Conservation (phyloP, 2,113 vertebrate species). For the Halichoeres trimaculatus region DNA sequence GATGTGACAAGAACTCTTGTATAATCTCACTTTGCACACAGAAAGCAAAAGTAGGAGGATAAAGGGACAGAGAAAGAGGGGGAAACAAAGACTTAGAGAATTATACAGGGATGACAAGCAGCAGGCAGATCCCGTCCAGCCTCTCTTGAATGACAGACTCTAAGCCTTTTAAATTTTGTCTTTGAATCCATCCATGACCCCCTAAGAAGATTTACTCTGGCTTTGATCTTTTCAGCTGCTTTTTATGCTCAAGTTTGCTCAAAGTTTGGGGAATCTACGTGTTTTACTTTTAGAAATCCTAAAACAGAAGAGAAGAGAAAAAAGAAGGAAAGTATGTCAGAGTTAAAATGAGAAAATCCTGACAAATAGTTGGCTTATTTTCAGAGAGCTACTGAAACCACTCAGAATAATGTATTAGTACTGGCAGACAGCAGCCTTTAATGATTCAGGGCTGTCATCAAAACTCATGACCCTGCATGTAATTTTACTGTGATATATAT, state of each 20-base stretch:
- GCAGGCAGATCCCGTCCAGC: constrained; percentile 14
- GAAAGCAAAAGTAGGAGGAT: neutral
- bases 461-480: too few relatives aligned
- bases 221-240: constrained; percentile 36
- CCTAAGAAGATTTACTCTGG: constrained; percentile 61
- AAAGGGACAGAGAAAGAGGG: neutral
- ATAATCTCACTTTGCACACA: constrained; percentile 3
- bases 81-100: constrained; percentile 26
- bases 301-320: neutral
- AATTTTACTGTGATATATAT: too few relatives aligned
- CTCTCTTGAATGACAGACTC: constrained; percentile 22
- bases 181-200: constrained; percentile 64
- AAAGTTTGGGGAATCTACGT: constrained; percentile 9
- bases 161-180: constrained; percentile 63
- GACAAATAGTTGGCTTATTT: constrained; percentile 6
- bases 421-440: neutral
- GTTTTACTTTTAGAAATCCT: neutral
- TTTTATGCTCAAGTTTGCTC: constrained; percentile 21
- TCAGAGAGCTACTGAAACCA: neutral
- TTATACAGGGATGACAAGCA: constrained; percentile 24
- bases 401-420: neutral
- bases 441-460: neutral
- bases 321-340: neutral
- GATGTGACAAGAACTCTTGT: constrained; percentile 14
- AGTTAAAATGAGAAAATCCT: neutral